Evolutionary conservation across 2,797 vertebrate genomes (phyloP).

Genomic region (Microcaecilia unicolor): DNA sequence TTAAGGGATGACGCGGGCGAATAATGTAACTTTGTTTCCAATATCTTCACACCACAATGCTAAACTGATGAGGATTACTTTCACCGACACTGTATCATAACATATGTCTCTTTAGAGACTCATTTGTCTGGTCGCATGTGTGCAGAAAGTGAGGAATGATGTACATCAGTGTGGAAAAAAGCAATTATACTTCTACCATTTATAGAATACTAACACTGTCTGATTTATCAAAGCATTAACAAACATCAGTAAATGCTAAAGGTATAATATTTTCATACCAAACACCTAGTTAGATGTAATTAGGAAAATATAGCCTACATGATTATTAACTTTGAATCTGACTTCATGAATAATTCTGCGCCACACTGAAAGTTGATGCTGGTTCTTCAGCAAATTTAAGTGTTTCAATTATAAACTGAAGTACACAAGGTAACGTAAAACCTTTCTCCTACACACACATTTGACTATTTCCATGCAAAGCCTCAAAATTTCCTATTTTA

Average conservation of each 20-base stretch:
- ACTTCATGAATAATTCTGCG: conserved; percentile 40
- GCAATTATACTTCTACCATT: conserved; percentile 97
- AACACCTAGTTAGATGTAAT: conserved; percentile 47
- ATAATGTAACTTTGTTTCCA: conserved; percentile 8
- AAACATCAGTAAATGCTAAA: conserved; percentile 55
- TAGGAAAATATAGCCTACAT: conserved; percentile 46
- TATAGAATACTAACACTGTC: conserved; percentile 70
- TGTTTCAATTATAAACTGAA: conserved; percentile 1
- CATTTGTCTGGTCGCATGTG: conserved; percentile 75
- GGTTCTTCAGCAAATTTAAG: conserved; percentile 40
- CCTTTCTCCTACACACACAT: conserved; percentile 9
- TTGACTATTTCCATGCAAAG: conserved; percentile 7
- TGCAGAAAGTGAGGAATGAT: conserved; percentile 66
- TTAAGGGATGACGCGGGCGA: background rate
- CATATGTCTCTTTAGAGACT: conserved; percentile 91
- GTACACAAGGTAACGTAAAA: conserved; percentile 10
- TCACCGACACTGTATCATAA: conserved; percentile 96
- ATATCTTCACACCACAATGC: conserved; percentile 53
- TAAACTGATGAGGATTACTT: conserved; percentile 99
- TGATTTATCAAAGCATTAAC: conserved; percentile 65
- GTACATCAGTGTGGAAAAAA: conserved; percentile 88
- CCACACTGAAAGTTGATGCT: conserved; percentile 24
- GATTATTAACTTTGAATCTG: conserved; percentile 59
- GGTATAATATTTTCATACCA: conserved; percentile 44
- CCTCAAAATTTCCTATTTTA: conserved; percentile 13